These are phyloP conservation scores for Marisa cornuarietis DNA, from an alignment of 1,140 invertebrate species.

Conservation along the genomic window DNA sequence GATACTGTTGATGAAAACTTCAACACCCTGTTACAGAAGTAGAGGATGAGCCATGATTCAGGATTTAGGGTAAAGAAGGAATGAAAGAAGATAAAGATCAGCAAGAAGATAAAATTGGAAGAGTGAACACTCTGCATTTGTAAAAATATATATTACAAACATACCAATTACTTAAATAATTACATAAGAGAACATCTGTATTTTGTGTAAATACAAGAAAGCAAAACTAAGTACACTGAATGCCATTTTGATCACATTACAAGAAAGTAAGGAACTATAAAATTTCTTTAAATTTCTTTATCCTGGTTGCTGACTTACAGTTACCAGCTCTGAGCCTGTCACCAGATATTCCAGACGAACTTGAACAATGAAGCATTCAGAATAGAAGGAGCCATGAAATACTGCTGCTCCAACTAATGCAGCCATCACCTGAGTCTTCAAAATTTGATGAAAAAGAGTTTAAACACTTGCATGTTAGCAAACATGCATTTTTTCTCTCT, in stretches of 20 bases:
- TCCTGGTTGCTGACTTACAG: slow-evolving; percentile 35
- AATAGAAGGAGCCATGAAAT: slow-evolving; percentile 59
- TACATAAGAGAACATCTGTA: neutral
- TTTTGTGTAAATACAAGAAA: neutral
- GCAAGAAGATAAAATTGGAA: too few species aligned
- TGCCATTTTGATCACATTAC: too few species aligned
- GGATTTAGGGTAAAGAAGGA: too few species aligned
- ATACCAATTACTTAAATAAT: neutral
- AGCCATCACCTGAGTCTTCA: slow-evolving; percentile 57
- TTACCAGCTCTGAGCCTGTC: slow-evolving; percentile 43
- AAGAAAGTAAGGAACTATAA: too few species aligned
- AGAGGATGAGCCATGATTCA: neutral
- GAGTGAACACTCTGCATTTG: neutral
- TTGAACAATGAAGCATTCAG: slow-evolving; percentile 46
- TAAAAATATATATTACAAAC: neutral
- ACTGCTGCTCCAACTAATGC: slow-evolving; percentile 55
- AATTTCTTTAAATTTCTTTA: too few species aligned
- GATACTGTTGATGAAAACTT: slow-evolving; percentile 55
- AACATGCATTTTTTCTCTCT: neutral
- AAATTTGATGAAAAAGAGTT: slow-evolving; percentile 1
- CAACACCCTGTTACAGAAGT: slow-evolving; percentile 44
- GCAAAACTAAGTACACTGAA: neutral
- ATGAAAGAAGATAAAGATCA: too few species aligned
- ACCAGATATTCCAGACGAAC: slow-evolving; percentile 54
- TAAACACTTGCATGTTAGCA: neutral